Base-by-base conservation (phyloP, 2,888 invertebrate genomes). In the Pomacea canaliculata region DNA sequence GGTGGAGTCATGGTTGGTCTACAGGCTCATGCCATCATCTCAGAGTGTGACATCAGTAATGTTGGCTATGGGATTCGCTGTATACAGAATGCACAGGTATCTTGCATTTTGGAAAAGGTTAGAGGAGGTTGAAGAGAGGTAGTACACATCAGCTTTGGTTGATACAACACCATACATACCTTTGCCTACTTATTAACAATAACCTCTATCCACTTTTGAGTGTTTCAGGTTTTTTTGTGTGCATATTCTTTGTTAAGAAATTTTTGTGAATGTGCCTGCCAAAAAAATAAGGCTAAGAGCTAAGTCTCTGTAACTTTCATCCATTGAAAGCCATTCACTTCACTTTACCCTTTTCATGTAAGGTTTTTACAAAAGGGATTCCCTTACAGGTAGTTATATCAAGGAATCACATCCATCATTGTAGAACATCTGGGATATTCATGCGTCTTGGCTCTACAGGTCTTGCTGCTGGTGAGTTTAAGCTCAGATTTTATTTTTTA, bases 31-130 rank as follows among this genome's bases (percentile, higher is more conserved):
- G 85, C 85, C 60, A 81, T 85, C 70, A 77, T 89, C 66, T 83
- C 85, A 51, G 84, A 86, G 76, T 85, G 85, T 81, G 86, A 88
- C 71, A 84, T 88, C 71, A 84, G 83, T 76, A 85, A 87, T 77
- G 84, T 89, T n/a, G 85, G 85, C n/a, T 89, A 87, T 73, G 88
- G 87, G 10, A 85, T 89, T 65, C 79, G 88, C 60, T 88, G 89
- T 81, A 85, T 89, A 68, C 87, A 89, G 76, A 88, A 87, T 76
- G 83, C 89, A 46, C 84, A 81, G 85, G 88, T 88, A 79, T 67
- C 82, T 76, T 60, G 16, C 37, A 5, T 37, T 37, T 37, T 37
- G 51, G 12, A 10, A 56, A 13, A 7, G 16, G 51, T 13, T 13
- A 56, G 51, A 56, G 51, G 16, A 56, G 16, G 51, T 56, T 56